These are phyloP conservation scores for Proctacanthus coquilletti DNA, from an alignment of 1,140 invertebrate species.

Conservation along the genomic window DNA sequence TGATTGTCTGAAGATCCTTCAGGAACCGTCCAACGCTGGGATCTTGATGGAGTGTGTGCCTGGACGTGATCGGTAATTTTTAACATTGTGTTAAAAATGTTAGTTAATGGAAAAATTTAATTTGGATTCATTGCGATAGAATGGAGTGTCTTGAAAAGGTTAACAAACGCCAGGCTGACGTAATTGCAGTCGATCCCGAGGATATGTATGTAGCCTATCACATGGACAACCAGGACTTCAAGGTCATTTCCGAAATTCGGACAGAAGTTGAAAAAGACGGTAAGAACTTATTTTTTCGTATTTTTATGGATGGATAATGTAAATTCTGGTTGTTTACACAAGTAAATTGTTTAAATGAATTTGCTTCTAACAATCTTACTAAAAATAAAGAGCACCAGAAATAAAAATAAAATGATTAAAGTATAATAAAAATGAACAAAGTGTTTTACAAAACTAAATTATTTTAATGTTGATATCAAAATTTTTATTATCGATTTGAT, in stretches of 20 bases:
- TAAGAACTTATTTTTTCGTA: constrained; percentile 22
- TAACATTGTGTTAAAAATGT: too few relatives aligned
- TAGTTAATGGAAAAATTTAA: too few relatives aligned
- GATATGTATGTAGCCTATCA: constrained; percentile 62
- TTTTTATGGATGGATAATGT: not conserved
- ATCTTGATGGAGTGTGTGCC: constrained; percentile 45
- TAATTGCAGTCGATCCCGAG: constrained; percentile 65
- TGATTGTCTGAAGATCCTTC: constrained; percentile 46
- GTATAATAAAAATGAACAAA: too few relatives aligned
- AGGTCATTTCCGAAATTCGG: constrained; percentile 50
- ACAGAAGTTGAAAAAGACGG: constrained; percentile 37
- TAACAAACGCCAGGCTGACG: constrained; percentile 56
- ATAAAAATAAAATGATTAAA: too few relatives aligned
- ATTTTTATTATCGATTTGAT: too few relatives aligned
- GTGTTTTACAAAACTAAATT: too few relatives aligned
- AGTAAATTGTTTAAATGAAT: not conserved
- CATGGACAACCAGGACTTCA: constrained; percentile 42
- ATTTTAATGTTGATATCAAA: too few relatives aligned
- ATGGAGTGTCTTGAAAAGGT: constrained; percentile 60
- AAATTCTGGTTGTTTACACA: too few relatives aligned
- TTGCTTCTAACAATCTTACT: constrained; percentile 2
- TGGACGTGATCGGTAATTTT: constrained; percentile 50
- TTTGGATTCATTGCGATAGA: constrained; percentile 27
- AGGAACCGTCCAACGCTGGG: constrained; percentile 42
- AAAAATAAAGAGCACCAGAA: constrained; percentile 6